Conservation (phyloP, 2,888 invertebrate genomes). For the Geophilus truncorum region DNA sequence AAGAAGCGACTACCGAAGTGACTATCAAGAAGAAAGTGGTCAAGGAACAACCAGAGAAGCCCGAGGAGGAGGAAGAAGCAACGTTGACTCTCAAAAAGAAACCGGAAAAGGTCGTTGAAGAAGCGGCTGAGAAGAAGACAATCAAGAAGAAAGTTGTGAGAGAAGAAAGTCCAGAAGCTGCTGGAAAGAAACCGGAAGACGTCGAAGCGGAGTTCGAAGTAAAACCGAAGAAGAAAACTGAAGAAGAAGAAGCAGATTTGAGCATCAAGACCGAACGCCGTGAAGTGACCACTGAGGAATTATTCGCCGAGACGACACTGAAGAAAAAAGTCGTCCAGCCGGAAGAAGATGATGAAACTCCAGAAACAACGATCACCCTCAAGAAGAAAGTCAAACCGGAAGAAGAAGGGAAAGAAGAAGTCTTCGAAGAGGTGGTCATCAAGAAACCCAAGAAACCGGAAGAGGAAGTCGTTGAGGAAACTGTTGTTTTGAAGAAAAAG, state of each 20-base stretch:
- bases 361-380: slow-evolving; percentile 33
- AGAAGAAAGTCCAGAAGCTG: slow-evolving; percentile 41
- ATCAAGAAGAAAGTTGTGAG: slow-evolving; percentile 36
- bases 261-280: slow-evolving; percentile 42
- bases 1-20: slow-evolving; percentile 33
- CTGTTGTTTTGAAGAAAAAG: background rate
- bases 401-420: slow-evolving; percentile 19
- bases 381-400: slow-evolving; percentile 34
- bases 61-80: slow-evolving; percentile 20
- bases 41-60: background rate
- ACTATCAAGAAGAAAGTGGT: slow-evolving; percentile 32
- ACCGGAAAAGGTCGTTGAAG: slow-evolving; percentile 37
- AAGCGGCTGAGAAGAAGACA: slow-evolving; percentile 40
- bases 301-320: slow-evolving; percentile 47
- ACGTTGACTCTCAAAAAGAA: background rate
- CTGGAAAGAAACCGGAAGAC: slow-evolving; percentile 35
- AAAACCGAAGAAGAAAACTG: slow-evolving; percentile 33
- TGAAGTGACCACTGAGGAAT: slow-evolving; percentile 39
- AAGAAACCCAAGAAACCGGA: slow-evolving; percentile 39
- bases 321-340: slow-evolving; percentile 38
- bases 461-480: slow-evolving; percentile 45
- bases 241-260: slow-evolving; percentile 33
- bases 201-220: slow-evolving; percentile 3
- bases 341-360: background rate
- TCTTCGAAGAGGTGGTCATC: slow-evolving; percentile 35